Evolutionary conservation across 2,797 vertebrate genomes (phyloP), one percentile per base, ranked within the genome.

Genomic region (Percopsis omiscomaycus): DNA sequence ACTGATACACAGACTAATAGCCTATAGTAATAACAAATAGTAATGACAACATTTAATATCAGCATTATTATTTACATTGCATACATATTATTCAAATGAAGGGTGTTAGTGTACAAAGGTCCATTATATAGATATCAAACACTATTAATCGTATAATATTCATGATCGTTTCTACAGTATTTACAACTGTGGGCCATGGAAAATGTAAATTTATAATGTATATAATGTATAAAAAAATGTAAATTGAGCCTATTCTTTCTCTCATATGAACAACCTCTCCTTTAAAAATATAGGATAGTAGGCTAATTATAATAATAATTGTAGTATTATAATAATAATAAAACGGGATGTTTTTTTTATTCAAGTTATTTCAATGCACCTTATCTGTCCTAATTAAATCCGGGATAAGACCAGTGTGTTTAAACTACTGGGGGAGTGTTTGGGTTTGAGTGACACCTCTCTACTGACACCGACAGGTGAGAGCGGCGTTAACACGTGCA

Each of bases 391-490:
- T 51, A 16, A 51, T 51, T 2, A 16, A 15, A 15, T 49, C 14
- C 2, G 27, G 13, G 42, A 1, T 44, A 16, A 4, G 9, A 12
- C 9, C 32, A 71, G 72, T 71, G 68, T 69, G 77, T 68, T 60
- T 51, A 59, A 11, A 27, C 11, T 28, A 64, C 13, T 57, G 70
- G 51, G 49, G 51, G 32, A 46, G 32, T 15, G 68, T 12, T 53
- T 16, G 6, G 48, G 42, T 74, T 73, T 86, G 76, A 84, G 66
- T 81, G 83, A 67, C 78, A 76, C 78, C 81, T 80, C 81, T 82
- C 80, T 83, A 64, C 76, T 86, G 81, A 84, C 82, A 84, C 77
- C 82, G 89, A 79, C 85, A 88, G 89, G 79, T 87, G 87, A 87
- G 72, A 65, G 58, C 69, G 48, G 75, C 74, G 74, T 77, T 67